A percentile compares a stretch with the other conserved stretches of the same genome.
phyloP scores from a whole-genome alignment of 2,113 vertebrate species.

The Chionodraco myersi region DNA sequence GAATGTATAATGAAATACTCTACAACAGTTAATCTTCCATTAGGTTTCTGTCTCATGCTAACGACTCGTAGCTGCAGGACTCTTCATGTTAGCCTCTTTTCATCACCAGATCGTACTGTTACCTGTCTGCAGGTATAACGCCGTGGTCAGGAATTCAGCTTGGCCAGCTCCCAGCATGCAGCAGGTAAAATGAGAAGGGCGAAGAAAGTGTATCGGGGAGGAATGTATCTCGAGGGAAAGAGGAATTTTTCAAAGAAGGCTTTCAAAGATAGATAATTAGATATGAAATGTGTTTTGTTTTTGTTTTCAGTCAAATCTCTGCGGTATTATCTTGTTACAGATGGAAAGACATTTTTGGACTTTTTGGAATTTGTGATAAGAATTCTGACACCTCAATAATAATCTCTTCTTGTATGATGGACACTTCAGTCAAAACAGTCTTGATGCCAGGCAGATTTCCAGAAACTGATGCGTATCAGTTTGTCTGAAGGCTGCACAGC shows the following conservation, averaged over 20 bases:
- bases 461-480: slow-evolving; percentile 10
- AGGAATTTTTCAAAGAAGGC: slow-evolving; percentile 4
- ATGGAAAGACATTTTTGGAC: not conserved
- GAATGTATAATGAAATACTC: no score
- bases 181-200: slow-evolving; percentile 53
- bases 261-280: not conserved
- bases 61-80: not conserved
- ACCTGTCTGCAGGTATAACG: slow-evolving; percentile 31
- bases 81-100: slow-evolving; percentile 9
- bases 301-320: not conserved
- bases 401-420: slow-evolving; percentile 1
- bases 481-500: not conserved
- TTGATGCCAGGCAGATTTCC: slow-evolving; percentile 28
- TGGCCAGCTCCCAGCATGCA: slow-evolving; percentile 58
- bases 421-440: slow-evolving; percentile 34
- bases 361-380: not conserved
- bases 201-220: slow-evolving; percentile 13
- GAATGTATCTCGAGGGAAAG: slow-evolving; percentile 28
- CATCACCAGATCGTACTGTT: slow-evolving; percentile 5
- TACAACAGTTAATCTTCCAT: no score
- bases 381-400: slow-evolving; percentile 2
- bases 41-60: not conserved
- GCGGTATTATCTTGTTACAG: not conserved
- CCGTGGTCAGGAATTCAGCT: slow-evolving; percentile 49
- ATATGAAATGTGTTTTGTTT: not conserved